Evolutionary conservation across 2,113 vertebrate genomes (phyloP).

Genomic region (Ictalurus punctatus): DNA sequence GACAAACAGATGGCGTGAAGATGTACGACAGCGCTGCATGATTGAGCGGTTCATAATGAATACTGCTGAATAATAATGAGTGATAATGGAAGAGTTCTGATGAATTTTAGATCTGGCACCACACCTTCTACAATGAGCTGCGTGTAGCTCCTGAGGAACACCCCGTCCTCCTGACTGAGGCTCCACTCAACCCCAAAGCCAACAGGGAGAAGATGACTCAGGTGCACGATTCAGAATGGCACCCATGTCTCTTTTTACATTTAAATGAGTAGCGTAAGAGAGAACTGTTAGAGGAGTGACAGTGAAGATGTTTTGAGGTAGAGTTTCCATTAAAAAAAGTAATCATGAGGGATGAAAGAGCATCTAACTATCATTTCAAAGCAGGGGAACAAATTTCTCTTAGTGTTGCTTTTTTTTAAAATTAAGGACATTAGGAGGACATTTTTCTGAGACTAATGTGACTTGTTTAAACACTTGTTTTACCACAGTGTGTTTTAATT

Average conservation of each 20-base stretch:
- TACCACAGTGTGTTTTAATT: background rate
- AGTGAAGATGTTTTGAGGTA: background rate
- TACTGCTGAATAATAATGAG: background rate
- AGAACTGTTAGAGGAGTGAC: background rate
- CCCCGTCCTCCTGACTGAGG: slow-evolving; percentile 89
- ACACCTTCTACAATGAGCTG: slow-evolving; percentile 95
- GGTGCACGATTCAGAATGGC: slow-evolving; percentile 58
- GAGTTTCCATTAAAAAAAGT: background rate
- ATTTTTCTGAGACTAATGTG: background rate
- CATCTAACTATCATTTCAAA: background rate
- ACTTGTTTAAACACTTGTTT: background rate
- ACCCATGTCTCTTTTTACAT: background rate
- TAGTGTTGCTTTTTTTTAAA: background rate
- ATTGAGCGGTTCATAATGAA: background rate
- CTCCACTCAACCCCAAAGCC: slow-evolving; percentile 93
- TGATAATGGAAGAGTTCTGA: background rate
- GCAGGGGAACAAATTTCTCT: background rate
- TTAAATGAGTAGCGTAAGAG: background rate
- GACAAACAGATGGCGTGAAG: background rate
- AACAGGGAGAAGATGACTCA: slow-evolving; percentile 98
- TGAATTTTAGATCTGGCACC: slow-evolving; percentile 88
- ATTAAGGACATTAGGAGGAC: background rate
- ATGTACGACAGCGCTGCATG: background rate
- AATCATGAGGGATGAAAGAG: background rate
- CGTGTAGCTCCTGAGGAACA: slow-evolving; percentile 91